Base-by-base conservation (phyloP, 2,888 invertebrate genomes). In the Lordiphosa fenestrarum region DNA sequence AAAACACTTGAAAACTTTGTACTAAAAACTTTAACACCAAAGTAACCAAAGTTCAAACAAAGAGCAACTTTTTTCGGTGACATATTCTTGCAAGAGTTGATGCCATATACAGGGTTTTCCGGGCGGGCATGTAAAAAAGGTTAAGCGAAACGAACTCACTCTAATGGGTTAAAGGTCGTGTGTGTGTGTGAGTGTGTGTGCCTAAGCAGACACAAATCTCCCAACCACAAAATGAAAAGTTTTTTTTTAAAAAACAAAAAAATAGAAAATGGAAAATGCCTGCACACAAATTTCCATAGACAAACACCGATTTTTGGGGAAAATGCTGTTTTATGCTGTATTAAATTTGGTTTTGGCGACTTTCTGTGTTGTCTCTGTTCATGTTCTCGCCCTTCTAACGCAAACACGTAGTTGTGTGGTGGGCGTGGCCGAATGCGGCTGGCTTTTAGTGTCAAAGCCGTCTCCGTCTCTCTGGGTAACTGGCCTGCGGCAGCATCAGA, bases 381-480 rank as follows among this genome's bases (percentile, higher is more conserved):
- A 42, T 61, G 49, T 36, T 57, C 66, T 59, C 60, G 58, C 51
- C 66, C 37, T 55, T 53, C 53, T 58, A 60, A 53, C 58, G 64
- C 61, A 68, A 57, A 69, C 67, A 75, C 52, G 59, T 58, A 49
- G 59, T 60, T 63, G 44, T 48, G 35, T 56, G 56, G 40, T 71
- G 76, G 76, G 83, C 76, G 83, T 73, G 83, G 69, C 70, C 55
- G 38, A 50, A 57, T 73, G 69, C 56, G 60, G 72, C 70, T 82
- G 73, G 71, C 69, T 82, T 82, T 77, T 75, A 82, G 77, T 77
- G 77, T 82, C 83, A 77, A 78, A 77, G 64, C n/a, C 61, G 53
- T 53, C 62, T 21, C 61, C 13, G n/a, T 10, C 36, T 38, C 36
- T 35, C 37, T 15, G 23, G 55, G 41, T 13, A 15, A 6, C 46